phyloP scores from a whole-genome alignment of 2,888 invertebrate species.

The Linnaemya vulpina region DNA sequence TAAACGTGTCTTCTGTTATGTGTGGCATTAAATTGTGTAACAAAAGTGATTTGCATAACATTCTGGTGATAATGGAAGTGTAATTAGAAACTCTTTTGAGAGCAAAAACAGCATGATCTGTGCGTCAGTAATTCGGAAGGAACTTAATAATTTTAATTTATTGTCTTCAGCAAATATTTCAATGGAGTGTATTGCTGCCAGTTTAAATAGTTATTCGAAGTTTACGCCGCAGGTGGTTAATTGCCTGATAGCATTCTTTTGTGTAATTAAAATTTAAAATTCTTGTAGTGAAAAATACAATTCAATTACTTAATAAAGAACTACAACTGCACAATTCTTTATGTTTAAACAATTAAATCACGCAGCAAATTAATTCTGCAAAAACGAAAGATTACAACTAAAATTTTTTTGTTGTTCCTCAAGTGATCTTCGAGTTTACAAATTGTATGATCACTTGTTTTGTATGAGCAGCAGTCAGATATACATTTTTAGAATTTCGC shows the following conservation, averaged over 20 bases:
- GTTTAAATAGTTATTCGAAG: background rate
- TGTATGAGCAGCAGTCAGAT: background rate
- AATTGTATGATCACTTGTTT: background rate
- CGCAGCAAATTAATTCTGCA: too few relatives aligned
- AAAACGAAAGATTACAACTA: too few relatives aligned
- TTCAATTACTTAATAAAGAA: background rate
- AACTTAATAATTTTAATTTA: constrained; percentile 62
- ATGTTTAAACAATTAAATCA: background rate
- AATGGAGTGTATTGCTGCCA: background rate
- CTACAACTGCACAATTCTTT: background rate
- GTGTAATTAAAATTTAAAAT: background rate
- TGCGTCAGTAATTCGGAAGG: constrained; percentile 51
- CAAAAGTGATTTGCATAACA: constrained; percentile 16
- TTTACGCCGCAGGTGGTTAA: background rate
- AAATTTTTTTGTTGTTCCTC: too few relatives aligned
- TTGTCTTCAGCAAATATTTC: constrained; percentile 29
- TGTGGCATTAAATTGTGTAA: constrained; percentile 34
- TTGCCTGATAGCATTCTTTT: background rate
- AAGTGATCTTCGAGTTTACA: too few relatives aligned
- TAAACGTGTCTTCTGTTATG: constrained; percentile 42
- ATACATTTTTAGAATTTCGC: too few relatives aligned
- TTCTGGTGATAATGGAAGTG: background rate
- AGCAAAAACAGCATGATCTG: background rate
- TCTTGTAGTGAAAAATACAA: background rate
- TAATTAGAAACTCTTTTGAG: background rate